Base-by-base conservation (phyloP, 2,888 invertebrate species). In the Hemithea aestivaria region DNA sequence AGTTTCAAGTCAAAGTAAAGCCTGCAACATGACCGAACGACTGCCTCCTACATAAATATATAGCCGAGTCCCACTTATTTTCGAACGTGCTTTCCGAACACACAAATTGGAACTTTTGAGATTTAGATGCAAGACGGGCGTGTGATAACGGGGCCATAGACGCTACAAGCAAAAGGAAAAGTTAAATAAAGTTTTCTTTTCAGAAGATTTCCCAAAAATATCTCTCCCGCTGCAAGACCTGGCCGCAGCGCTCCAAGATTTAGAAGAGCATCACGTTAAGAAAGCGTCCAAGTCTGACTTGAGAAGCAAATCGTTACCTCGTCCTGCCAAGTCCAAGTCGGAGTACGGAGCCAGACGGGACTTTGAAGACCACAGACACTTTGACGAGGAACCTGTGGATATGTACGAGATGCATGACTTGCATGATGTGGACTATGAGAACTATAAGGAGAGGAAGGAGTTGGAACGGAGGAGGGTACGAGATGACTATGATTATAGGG, bases 381-480 rank as follows among this genome's bases (percentile, higher is more conserved):
- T 69, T 45, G 66, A 83, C 36, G 69, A 83, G 1, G 78, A 79
- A 0, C 62, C 74, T 12, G 74, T 69, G n/a, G 88, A 89, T 23
- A 64, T 71, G 39, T 70, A 66, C 16, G 81, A 83, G 47, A 83
- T 84, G 82, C 84, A 82, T 11, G 84, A 87, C 36, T 61, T 87
- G 0, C 69, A 73, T 21, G 83, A 83, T 4, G 83, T 85, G 0
- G 85, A 87, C 27, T 82, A 73, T 36, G 83, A 84, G 35, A 85
- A 84, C 22, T 90, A 88, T 43, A 82, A 83, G 21, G 90, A 90
- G 61, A 81, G 55, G 57, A 84, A 69, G 45, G 63, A 81, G 27
- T 52, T 78, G 35, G 77, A 79, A 44, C 72, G 63, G 31, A 66
- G 68, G 28, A 60, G 48, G 9, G 73, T 74, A 6, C 45, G 56